Base-by-base conservation (phyloP, 2,113 vertebrate genomes). In the Atractosteus spatula region DNA sequence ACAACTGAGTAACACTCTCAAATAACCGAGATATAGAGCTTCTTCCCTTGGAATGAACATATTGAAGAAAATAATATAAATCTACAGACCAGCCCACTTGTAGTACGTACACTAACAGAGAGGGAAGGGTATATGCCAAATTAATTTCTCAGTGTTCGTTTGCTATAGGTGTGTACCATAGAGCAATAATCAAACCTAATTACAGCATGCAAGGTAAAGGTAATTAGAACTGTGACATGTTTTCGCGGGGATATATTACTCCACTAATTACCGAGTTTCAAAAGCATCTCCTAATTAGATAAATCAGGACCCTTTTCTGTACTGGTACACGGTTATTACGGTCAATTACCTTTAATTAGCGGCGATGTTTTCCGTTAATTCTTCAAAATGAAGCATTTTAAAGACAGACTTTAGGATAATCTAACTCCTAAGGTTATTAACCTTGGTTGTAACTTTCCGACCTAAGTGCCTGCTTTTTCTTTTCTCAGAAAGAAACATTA, bases 331-430 rank as follows among this genome's bases (percentile, higher is more conserved):
- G 74, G 82, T 79, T 86, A 86, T 90, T 88, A 88, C 62, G 82
- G 78, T 72, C 84, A 90, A 91, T 91, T 92, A 91, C 84, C 65
- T 63, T 57, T 78, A 91, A 91, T 92, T 91, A 89, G 82, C 80
- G 75, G 77, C 80, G 86, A 89, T 81, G 82, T 81, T 84, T 80
- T 71, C 29, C 57, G 73, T 77, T 90, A 86, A 87, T 91, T 89
- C 80, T 76, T 82, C 71, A 57, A 71, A 85, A 85, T 86, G 86
- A 86, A 74, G 55, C 71, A 55, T 69, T 77, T 77, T 44, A 72
- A 80, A 80, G 85, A 81, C 76, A 85, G 72, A 78, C 76, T 83
- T 76, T 77, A 57, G 77, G 80, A 82, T 29, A 1, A 29, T 29
- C 29, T 29, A 29, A 29, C 29, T 29, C 29, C 47, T 10, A 51